Conservation (phyloP, 1,140 invertebrate species). For the Apis dorsata region DNA sequence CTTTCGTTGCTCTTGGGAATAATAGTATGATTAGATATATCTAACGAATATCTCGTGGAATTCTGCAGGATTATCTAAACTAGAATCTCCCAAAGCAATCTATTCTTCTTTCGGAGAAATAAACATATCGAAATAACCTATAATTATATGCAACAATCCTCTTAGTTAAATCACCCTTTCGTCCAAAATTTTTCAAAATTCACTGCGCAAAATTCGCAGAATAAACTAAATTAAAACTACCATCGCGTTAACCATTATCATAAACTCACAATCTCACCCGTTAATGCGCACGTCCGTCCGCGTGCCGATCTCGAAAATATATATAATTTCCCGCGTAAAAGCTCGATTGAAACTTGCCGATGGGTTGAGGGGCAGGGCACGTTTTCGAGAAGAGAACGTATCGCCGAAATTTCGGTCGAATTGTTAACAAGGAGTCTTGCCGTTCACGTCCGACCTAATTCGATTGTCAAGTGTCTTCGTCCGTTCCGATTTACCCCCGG, state of each 20-base stretch:
- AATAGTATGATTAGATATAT: no score
- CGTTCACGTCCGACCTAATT: conserved; percentile 42
- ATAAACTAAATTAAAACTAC: no score
- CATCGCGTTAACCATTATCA: neutral
- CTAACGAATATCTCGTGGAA: no score
- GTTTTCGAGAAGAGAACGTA: neutral
- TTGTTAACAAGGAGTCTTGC: conserved; percentile 58
- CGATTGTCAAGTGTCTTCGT: conserved; percentile 41
- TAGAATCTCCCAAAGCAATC: no score
- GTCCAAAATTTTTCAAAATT: no score
- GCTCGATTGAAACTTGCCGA: neutral
- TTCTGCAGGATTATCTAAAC: no score
- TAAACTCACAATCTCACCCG: neutral
- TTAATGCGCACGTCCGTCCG: neutral
- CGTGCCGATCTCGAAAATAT: neutral
- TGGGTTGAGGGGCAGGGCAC: neutral
- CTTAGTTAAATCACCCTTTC: no score
- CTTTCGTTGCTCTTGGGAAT: no score
- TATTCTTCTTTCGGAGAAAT: no score
- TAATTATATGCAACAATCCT: no score
- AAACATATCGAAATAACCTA: no score
- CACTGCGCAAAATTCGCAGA: no score
- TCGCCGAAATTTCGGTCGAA: conserved; percentile 7
- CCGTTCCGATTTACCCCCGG: neutral
- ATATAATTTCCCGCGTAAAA: neutral